These are phyloP conservation scores for Bungarus multicinctus DNA, from an alignment of 2,113 vertebrate species.

Conservation along the genomic window DNA sequence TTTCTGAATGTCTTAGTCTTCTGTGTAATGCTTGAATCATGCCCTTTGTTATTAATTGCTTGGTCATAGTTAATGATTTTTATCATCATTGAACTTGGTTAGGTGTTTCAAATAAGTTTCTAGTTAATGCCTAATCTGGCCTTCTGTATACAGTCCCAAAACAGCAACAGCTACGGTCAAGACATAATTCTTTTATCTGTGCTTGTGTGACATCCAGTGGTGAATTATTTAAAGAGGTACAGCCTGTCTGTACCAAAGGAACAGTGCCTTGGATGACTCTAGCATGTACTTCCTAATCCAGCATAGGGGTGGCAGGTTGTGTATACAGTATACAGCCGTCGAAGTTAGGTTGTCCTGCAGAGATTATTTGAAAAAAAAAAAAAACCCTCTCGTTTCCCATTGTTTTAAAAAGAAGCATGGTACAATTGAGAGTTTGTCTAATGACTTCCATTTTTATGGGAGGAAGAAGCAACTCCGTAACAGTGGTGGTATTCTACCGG, in stretches of 20 bases:
- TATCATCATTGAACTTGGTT: constrained; percentile 19
- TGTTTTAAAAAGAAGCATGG: neutral
- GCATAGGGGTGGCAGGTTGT: accelerated
- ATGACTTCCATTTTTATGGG: neutral
- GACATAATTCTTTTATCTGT: constrained; percentile 41
- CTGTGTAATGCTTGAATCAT: neutral
- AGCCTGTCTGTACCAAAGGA: neutral
- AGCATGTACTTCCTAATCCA: neutral
- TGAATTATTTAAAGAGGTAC: constrained; percentile 8
- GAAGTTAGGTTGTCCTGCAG: neutral
- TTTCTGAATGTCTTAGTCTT: neutral
- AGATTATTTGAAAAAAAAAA: neutral
- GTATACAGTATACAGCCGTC: neutral
- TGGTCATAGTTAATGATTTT: constrained; percentile 10
- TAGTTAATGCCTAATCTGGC: constrained; percentile 16
- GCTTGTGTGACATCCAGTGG: constrained; percentile 69
- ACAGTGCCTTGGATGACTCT: neutral
- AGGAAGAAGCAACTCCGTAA: neutral
- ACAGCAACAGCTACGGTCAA: neutral
- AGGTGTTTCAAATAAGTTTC: neutral
- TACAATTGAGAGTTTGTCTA: neutral
- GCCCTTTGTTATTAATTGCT: constrained; percentile 3
- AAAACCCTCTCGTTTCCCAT: neutral
- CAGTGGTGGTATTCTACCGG: too few species aligned
- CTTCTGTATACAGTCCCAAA: neutral